Percentiles rank a stretch among this genome's conserved stretches.
Evolutionary conservation across 2,888 invertebrate species (phyloP).

Genomic region (Serripes groenlandicus): DNA sequence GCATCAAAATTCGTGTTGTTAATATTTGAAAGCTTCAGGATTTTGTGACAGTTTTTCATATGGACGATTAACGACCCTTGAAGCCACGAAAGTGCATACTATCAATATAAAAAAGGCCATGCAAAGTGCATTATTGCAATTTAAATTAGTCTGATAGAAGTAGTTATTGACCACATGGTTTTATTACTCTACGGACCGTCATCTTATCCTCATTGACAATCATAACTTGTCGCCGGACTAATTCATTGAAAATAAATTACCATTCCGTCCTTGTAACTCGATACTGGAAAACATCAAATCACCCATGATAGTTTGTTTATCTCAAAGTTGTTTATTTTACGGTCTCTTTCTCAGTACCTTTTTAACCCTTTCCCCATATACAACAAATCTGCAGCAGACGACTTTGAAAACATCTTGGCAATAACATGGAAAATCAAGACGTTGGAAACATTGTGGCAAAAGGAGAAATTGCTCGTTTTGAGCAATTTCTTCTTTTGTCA

Average conservation of each 20-base stretch:
- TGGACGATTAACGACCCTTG: too few species aligned
- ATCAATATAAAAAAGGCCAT: background rate
- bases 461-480: too few species aligned
- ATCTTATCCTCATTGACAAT: conserved; percentile 14
- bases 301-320: conserved; percentile 19
- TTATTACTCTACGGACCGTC: background rate
- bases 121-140: background rate
- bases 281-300: conserved; percentile 19
- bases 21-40: too few species aligned
- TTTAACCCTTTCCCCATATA: too few species aligned
- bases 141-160: background rate
- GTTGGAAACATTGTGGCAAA: too few species aligned
- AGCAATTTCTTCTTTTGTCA: too few species aligned
- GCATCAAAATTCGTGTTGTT: too few species aligned
- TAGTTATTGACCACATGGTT: conserved; percentile 3
- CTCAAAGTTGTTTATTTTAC: conserved; percentile 28
- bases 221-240: conserved; percentile 12
- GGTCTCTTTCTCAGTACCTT: conserved; percentile 8
- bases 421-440: too few species aligned
- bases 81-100: too few species aligned
- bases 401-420: too few species aligned
- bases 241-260: conserved; percentile 27
- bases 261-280: conserved; percentile 4
- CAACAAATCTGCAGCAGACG: too few species aligned
- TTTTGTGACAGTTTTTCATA: too few species aligned